Evolutionary conservation across 53 echinoderm and acorn worm species (phyloP).

Genomic region (Crossaster papposus): DNA sequence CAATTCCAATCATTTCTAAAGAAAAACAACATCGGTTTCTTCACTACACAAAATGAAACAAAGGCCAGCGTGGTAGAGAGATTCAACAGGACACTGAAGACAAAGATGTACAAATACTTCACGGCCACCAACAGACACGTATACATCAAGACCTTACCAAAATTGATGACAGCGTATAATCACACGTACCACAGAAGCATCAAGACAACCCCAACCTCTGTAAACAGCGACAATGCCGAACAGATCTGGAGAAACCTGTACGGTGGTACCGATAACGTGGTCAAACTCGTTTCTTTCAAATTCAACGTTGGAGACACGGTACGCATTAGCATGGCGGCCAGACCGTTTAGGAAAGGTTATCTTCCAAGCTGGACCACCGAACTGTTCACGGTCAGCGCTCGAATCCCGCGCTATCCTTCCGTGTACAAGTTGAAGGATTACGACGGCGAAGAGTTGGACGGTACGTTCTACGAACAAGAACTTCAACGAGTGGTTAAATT

Average conservation of each 20-base stretch:
- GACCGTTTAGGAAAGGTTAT: constrained; percentile 59
- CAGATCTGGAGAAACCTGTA: constrained; percentile 16
- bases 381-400: constrained; percentile 37
- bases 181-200: constrained; percentile 53
- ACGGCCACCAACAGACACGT: constrained; percentile 24
- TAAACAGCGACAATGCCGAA: constrained; percentile 10
- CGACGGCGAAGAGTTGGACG: constrained; percentile 35
- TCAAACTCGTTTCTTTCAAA: neutral
- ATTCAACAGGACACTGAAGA: constrained; percentile 50
- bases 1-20: constrained; percentile 63
- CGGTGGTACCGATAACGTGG: neutral
- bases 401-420: constrained; percentile 44
- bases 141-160: constrained; percentile 25
- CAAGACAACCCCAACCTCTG: neutral
- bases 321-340: constrained; percentile 34
- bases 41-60: constrained; percentile 59
- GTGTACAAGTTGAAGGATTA: constrained; percentile 66
- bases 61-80: constrained; percentile 63
- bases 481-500: constrained; percentile 55
- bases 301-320: constrained; percentile 57
- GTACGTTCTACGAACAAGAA: constrained; percentile 60
- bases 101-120: constrained; percentile 52
- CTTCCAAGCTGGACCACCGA: constrained; percentile 64
- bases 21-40: constrained; percentile 51
- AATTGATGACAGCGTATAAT: constrained; percentile 50